Evolutionary conservation across 2,797 vertebrate genomes (phyloP), one percentile per base, ranked within the genome.

Genomic region (Parauchenoglanis ngamensis): DNA sequence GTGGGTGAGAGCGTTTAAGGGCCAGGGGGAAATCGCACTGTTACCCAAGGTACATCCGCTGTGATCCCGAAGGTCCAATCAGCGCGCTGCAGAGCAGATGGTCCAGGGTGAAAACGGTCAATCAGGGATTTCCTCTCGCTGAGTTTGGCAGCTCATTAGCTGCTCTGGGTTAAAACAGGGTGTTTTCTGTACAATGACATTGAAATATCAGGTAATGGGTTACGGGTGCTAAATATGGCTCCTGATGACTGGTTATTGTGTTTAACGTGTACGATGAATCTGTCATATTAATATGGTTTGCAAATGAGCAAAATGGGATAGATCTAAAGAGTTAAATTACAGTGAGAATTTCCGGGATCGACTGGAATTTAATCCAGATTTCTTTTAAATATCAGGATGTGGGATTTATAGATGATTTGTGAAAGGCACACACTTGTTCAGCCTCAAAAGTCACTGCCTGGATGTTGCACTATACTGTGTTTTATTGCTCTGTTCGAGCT

Each of bases 51-150:
- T 87, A 61, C 73, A 90, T 70, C 86, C 83, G 17, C 59, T 86
- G 49, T 44, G 28, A 67, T 91, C 89, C 83, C 88, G 7, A 46
- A 52, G 88, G 89, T 87, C 81, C 85, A 89, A 91, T 91, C 88
- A 91, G 68, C 80, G 67, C 2, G 2, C 23, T 49, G 28, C n/a
- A 15, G 82, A 73, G 85, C 89, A 91, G 87, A 87, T 91, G 90
- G 86, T 88, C 56, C 4, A 19, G 84, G 52, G 19, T 82, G 46
- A 80, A 87, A 57, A 61, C 65, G 79, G n/a, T 83, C 82, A 84
- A 17, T 89, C n/a, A 49, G 83, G 83, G 87, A 83, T 86, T 85
- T 87, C 75, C 84, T 67, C 46, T 89, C 72, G 57, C 82, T 75
- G 90, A 28, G 0, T 44, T 31, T 76, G 76, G n/a, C 75, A 76